phyloP scores from a whole-genome alignment of 2,888 invertebrate genomes.

The Lycaena phlaeas region DNA sequence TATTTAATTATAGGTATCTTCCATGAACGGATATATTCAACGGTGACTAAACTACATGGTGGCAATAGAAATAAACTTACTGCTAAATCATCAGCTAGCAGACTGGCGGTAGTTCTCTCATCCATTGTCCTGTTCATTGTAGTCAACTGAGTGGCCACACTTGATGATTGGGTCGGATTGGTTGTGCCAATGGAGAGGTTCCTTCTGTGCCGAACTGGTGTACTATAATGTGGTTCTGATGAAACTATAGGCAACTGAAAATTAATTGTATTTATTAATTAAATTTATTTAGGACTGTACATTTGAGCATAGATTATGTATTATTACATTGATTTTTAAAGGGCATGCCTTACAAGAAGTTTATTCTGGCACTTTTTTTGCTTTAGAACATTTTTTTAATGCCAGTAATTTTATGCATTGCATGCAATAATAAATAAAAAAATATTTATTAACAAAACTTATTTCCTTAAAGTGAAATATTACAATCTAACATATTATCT shows the following conservation, averaged over 20 bases:
- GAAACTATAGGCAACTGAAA: slow-evolving; percentile 39
- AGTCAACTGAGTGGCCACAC: slow-evolving; percentile 41
- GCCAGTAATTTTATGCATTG: background rate
- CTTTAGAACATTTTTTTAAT: background rate
- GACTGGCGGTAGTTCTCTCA: slow-evolving; percentile 68
- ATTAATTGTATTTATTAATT: too few relatives aligned
- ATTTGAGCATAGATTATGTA: background rate
- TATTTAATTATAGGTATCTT: too few relatives aligned
- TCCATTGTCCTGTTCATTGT: slow-evolving; percentile 75
- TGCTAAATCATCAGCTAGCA: slow-evolving; percentile 75
- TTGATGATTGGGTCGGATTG: slow-evolving; percentile 40
- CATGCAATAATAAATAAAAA: too few relatives aligned
- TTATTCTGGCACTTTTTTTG: background rate
- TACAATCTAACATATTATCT: too few relatives aligned
- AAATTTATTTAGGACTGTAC: background rate
- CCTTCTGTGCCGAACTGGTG: slow-evolving; percentile 59
- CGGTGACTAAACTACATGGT: too few relatives aligned
- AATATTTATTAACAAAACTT: too few relatives aligned
- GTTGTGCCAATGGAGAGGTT: slow-evolving; percentile 66
- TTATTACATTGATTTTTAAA: background rate
- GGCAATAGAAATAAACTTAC: slow-evolving; percentile 45
- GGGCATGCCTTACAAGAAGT: background rate
- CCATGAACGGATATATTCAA: too few relatives aligned
- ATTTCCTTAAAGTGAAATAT: too few relatives aligned
- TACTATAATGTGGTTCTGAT: slow-evolving; percentile 65